Percentiles rank a stretch among this genome's conserved stretches.
Evolutionary conservation across 2,113 vertebrate species (phyloP).

Genomic region (Nettapus auritus): DNA sequence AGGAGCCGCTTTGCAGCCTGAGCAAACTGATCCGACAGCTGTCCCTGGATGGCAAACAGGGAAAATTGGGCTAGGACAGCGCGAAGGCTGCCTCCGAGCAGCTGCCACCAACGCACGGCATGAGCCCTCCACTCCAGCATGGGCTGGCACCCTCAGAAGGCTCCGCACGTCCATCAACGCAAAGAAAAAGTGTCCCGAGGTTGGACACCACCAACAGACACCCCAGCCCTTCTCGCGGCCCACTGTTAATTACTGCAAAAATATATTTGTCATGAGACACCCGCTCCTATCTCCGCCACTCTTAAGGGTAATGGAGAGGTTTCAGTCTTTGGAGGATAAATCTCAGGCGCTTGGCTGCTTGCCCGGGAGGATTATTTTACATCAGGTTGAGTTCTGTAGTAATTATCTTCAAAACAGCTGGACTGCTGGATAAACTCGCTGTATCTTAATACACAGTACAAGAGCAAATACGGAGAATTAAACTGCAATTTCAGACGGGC

Average conservation of each 20-base stretch:
- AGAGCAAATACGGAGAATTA: constrained; percentile 76
- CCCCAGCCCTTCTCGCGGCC: neutral
- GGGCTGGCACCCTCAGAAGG: neutral
- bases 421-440: constrained; percentile 79
- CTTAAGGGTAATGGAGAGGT: constrained; percentile 73
- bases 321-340: constrained; percentile 68
- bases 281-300: constrained; percentile 42
- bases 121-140: too few relatives aligned
- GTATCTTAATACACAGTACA: constrained; percentile 71
- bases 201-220: neutral
- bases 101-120: neutral
- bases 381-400: constrained; percentile 80
- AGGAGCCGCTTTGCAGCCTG: fast-evolving
- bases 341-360: constrained; percentile 70
- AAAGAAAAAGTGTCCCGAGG: neutral
- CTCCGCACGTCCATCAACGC: neutral
- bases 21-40: fast-evolving
- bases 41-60: neutral
- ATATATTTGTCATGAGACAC: constrained; percentile 51
- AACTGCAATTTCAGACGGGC: constrained; percentile 71
- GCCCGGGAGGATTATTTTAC: constrained; percentile 81
- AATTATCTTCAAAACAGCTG: constrained; percentile 84
- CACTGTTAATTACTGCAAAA: neutral
- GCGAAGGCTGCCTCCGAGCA: neutral
- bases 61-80: neutral